These are phyloP conservation scores for Hemicrepidius hirtus DNA, from an alignment of 2,888 invertebrate genomes.

Conservation along the genomic window DNA sequence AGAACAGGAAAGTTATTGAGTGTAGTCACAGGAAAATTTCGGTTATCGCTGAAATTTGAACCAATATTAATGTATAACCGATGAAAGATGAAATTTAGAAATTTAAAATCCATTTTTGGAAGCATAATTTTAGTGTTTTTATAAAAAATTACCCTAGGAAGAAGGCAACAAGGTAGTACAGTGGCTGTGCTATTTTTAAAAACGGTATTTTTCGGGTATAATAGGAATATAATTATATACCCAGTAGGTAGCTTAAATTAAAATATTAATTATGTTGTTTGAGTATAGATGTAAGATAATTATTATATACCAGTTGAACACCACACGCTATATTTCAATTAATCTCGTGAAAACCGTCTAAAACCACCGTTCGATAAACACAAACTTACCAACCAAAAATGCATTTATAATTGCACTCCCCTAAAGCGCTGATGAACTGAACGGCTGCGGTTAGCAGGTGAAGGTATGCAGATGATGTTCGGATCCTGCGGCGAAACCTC, in stretches of 20 bases:
- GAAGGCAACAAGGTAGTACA: too few relatives aligned
- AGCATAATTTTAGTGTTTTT: too few relatives aligned
- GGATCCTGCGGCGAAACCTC: constrained; percentile 34
- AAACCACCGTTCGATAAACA: constrained; percentile 12
- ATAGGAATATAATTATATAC: constrained; percentile 23
- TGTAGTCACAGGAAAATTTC: too few relatives aligned
- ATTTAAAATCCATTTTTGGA: too few relatives aligned
- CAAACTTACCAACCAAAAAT: constrained; percentile 7
- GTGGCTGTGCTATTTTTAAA: too few relatives aligned
- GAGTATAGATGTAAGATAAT: constrained; percentile 27
- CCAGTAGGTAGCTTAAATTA: constrained; percentile 15
- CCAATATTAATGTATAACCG: too few relatives aligned
- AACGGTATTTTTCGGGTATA: too few relatives aligned
- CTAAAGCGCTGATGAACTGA: neutral
- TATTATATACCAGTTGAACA: constrained; percentile 11
- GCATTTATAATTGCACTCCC: constrained; percentile 22
- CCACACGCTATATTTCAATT: constrained; percentile 39
- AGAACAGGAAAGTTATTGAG: too few relatives aligned
- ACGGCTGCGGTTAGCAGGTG: constrained; percentile 39
- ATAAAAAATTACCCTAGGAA: too few relatives aligned
- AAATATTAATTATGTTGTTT: constrained; percentile 38
- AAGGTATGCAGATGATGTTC: constrained; percentile 42
- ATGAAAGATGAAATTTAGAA: too few relatives aligned
- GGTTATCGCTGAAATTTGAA: too few relatives aligned
- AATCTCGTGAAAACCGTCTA: constrained; percentile 4